Percentiles rank a stretch among this genome's conserved stretches.
These are phyloP conservation scores for Melanocharis versteri DNA, from an alignment of 2,113 vertebrate genomes.

Conservation along the genomic window DNA sequence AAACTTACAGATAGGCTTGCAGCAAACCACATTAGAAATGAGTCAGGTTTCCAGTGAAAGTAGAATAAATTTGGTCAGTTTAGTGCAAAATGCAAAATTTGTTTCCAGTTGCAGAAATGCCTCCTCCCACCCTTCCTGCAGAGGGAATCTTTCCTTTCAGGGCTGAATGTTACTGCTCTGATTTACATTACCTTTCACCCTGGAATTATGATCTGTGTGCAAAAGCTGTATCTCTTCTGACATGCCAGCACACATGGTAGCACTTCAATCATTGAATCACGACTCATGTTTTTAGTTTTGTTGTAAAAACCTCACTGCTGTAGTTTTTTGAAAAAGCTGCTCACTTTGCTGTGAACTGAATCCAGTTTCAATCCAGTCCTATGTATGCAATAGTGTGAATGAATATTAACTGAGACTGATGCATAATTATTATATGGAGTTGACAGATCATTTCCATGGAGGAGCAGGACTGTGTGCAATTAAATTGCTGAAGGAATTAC, in stretches of 20 bases:
- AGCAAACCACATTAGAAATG: neutral
- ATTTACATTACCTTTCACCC: neutral
- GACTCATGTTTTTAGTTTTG: neutral
- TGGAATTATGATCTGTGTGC: neutral
- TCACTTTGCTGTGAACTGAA: neutral
- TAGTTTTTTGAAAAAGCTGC: neutral
- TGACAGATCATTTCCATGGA: slow-evolving; percentile 49
- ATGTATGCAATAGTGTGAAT: neutral
- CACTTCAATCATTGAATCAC: neutral
- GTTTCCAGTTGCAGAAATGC: neutral
- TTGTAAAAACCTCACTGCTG: neutral
- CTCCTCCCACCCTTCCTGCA: neutral
- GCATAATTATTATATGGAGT: slow-evolving; percentile 26
- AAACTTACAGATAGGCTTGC: neutral
- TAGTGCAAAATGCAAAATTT: neutral
- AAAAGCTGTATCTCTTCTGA: neutral
- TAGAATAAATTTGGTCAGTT: neutral
- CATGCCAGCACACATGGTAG: neutral
- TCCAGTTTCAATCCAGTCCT: neutral
- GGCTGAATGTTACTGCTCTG: neutral
- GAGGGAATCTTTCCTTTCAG: neutral
- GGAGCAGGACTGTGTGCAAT: slow-evolving; percentile 46
- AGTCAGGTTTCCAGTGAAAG: neutral
- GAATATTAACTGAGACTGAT: neutral
- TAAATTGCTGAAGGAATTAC: slow-evolving; percentile 66